Conservation (phyloP, 2,113 vertebrate genomes). For the Mormyrus iriodes region DNA sequence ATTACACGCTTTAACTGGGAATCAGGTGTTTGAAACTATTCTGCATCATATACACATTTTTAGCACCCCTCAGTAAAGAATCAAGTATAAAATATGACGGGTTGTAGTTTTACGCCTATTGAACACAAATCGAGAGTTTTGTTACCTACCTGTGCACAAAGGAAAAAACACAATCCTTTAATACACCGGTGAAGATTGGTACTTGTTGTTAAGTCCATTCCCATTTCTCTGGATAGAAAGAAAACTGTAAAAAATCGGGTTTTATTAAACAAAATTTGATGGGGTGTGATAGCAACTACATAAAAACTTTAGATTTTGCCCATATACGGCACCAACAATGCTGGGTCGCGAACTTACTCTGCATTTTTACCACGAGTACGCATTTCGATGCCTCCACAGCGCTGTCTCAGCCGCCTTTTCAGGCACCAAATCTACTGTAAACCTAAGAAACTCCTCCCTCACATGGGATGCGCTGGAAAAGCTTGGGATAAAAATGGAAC, state of each 20-base stretch:
- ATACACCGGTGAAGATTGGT: slow-evolving; percentile 65
- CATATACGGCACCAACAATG: background rate
- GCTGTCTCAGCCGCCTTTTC: too few relatives aligned
- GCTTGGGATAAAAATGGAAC: too few relatives aligned
- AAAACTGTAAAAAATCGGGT: background rate
- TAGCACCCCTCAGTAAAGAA: too few relatives aligned
- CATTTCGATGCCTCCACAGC: too few relatives aligned
- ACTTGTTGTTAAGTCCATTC: slow-evolving; percentile 44
- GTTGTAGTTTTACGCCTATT: too few relatives aligned
- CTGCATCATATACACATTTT: too few relatives aligned
- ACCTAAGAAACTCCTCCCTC: slow-evolving; percentile 7
- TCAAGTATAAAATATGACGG: too few relatives aligned
- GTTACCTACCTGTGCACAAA: slow-evolving; percentile 56
- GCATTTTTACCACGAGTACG: background rate
- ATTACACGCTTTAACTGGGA: too few relatives aligned
- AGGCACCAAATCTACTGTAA: too few relatives aligned
- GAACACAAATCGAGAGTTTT: background rate
- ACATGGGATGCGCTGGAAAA: background rate
- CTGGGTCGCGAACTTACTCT: background rate
- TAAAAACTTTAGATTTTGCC: background rate
- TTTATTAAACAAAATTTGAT: too few relatives aligned
- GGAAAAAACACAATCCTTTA: slow-evolving; percentile 40
- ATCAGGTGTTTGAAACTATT: too few relatives aligned
- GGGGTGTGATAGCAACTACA: background rate
- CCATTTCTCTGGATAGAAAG: slow-evolving; percentile 43